phyloP scores from a whole-genome alignment of 2,888 invertebrate genomes.

The Heliconius charithonia region DNA sequence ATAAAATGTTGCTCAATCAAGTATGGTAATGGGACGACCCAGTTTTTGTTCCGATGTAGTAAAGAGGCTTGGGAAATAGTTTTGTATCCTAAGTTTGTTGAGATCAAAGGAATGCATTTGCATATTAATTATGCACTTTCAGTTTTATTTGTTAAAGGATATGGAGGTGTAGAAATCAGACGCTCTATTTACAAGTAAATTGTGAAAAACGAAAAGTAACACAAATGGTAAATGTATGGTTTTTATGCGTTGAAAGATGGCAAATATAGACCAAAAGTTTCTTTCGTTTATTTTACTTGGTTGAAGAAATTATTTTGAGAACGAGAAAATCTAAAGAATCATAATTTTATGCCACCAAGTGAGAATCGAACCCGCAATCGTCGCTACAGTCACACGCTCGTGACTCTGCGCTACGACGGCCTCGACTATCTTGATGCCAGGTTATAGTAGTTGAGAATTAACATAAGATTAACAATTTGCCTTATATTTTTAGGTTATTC shows the following conservation, averaged over 20 bases:
- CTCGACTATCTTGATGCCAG: no score
- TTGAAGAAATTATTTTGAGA: no score
- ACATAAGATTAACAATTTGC: neutral
- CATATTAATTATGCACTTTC: conserved; percentile 19
- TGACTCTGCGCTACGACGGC: no score
- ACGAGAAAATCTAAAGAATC: no score
- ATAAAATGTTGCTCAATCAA: conserved; percentile 32
- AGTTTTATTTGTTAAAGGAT: conserved; percentile 2
- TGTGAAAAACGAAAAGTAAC: neutral
- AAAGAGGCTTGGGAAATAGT: conserved; percentile 16
- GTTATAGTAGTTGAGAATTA: neutral
- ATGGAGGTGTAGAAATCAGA: neutral
- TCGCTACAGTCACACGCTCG: no score
- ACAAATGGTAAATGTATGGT: neutral
- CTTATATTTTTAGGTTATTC: neutral
- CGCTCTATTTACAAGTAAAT: neutral
- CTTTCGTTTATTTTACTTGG: no score
- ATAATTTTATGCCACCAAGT: no score
- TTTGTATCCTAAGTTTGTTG: conserved; percentile 15
- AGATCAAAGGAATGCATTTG: conserved; percentile 16
- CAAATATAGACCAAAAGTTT: neutral
- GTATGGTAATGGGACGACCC: conserved; percentile 30
- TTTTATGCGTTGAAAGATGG: neutral
- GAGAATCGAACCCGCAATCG: no score
- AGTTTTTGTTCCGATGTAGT: conserved; percentile 18